Conservation (phyloP, 2,797 vertebrate genomes). For the Varecia variegata region DNA sequence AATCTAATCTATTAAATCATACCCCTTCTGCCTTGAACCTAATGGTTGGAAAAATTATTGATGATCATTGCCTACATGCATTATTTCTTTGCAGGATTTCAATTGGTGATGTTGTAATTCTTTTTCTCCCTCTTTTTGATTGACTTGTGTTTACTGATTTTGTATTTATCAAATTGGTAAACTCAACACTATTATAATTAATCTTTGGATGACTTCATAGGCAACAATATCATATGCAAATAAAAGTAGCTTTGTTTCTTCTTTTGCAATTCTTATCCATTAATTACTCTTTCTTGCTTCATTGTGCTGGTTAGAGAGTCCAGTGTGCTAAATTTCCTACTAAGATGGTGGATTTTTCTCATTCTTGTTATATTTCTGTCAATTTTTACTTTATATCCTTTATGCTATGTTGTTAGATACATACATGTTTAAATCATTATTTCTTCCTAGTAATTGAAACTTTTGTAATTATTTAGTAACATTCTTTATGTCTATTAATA, state of each 20-base stretch:
- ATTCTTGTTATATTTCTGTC: background rate
- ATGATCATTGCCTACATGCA: too few relatives aligned
- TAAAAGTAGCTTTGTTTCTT: background rate
- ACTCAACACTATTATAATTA: background rate
- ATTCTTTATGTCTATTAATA: background rate
- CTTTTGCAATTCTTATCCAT: background rate
- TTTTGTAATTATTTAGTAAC: background rate
- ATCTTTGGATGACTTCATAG: background rate
- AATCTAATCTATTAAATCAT: background rate
- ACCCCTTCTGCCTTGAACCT: background rate
- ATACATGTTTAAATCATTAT: background rate
- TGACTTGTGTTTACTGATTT: background rate
- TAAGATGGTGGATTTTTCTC: background rate
- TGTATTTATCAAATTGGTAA: background rate
- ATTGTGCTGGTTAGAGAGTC: background rate
- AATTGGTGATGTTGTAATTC: background rate
- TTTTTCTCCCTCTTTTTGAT: background rate
- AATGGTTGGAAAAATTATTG: background rate
- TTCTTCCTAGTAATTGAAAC: background rate
- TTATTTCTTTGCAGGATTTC: too few relatives aligned
- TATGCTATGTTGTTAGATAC: background rate
- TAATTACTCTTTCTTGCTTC: background rate
- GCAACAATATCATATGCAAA: background rate
- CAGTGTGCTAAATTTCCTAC: background rate
- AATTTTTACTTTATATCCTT: background rate